Base-by-base conservation (phyloP, 2,888 invertebrate genomes). In the Protodeltote pygarga region DNA sequence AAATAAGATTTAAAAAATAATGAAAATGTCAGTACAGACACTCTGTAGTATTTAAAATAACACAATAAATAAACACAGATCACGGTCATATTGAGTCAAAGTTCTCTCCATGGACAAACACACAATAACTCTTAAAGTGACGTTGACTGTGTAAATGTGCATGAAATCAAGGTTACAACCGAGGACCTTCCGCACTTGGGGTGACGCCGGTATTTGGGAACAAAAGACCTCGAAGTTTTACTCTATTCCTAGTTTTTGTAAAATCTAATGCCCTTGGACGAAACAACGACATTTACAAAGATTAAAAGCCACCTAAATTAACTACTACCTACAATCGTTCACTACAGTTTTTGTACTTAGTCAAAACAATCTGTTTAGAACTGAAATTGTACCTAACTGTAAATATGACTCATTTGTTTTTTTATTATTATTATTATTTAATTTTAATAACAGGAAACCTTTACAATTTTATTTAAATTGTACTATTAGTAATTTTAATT, bases 191-290 rank as follows among this genome's bases (percentile, higher is more conserved):
- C 86, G 87, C 79, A 65, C 72, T 75, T 74, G 70, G 75, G 77
- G 79, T 82, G 84, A 85, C 85, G 77, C 73, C 68, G 73, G 69
- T 69, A 65, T 81, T 85, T 77, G 79, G 79, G 76, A 79, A 85
- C 81, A 86, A 77, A 72, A 86, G 85, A 79, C 85, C 81, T 82
- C 82, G 77, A 68, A 68, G 71, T 65, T 73, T 53, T 69, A 75
- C 74, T 83, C 76, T 85, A 88, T 90, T 89, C 88, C 87, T 88
- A 85, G 80, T 87, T 85, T 79, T 81, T 81, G 77, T 80, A 75
- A 82, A 84, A 75, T 77, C 75, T 79, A 77, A 75, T 69, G 85
- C 81, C 89, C 87, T 88, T 88, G 87, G 77, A 73, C n/a, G n/a
- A n/a, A n/a, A n/a, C n/a, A 67, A 69, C 54, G 71, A 76, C 73